Base-by-base conservation (phyloP, 2,797 vertebrate species). In the Thalassophryne amazonica region DNA sequence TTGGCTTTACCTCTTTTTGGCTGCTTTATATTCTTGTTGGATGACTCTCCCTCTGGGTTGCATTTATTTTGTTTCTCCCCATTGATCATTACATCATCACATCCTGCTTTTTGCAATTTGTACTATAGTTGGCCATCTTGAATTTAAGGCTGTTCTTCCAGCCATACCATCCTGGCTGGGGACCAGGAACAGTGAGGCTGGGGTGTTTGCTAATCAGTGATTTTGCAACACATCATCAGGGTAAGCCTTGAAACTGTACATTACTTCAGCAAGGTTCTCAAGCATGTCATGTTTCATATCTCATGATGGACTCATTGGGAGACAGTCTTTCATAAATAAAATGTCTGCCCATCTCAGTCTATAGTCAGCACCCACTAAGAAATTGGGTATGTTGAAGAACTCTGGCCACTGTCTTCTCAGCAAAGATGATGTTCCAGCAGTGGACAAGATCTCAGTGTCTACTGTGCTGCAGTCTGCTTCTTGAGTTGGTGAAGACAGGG, bases 321-420 rank as follows among this genome's bases (percentile, higher is more conserved):
- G n/a, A 4, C 34, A 9, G 3, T 40, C 31, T 43, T 18, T 42
- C 39, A 43, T 13, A 6, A 29, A 43, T 3, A 11, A 6, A 29
- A 51, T 30, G 9, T 48, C 15, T 41, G 3, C 42, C 17, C 39
- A 46, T 43, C 17, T 49, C 0, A 62, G 19, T 11, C 32, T 12
- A 2, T 55, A 38, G 5, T 18, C 24, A 5, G 49, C 45, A 56
- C 64, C 39, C 3, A 51, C 34, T 17, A 55, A 47, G 9, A 63
- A 56, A 43, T 29, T 45, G n/a, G 52, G 39, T 15, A 51, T 40
- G 2, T 57, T 14, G 18, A 51, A 64, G 10, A 47, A 30, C 3
- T 53, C 27, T 6, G 59, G 36, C 37, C 43, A 49, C 9, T 46
- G 40, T 30, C 4, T 6, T 45, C 38, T 41, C 6, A 20, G 7